A percentile compares a stretch with the other conserved stretches of the same genome.
These are phyloP conservation scores for Heliornis fulica DNA, from an alignment of 2,113 vertebrate genomes.

Conservation along the genomic window DNA sequence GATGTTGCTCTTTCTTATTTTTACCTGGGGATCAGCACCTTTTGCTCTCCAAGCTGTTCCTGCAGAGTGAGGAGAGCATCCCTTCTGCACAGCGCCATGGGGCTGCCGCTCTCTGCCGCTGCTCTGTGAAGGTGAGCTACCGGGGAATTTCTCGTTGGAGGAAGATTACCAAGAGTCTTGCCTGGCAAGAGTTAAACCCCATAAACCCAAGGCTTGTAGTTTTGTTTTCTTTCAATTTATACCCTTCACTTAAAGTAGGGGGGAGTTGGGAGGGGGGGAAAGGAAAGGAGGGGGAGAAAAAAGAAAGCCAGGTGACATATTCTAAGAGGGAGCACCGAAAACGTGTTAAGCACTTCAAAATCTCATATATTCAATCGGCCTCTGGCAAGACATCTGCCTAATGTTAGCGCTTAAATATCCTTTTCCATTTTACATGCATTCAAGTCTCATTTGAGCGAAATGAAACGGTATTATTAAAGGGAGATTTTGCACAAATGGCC, in stretches of 20 bases:
- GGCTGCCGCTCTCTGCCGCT: not conserved
- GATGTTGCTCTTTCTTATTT: not conserved
- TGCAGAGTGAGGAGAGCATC: not conserved
- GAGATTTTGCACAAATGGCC: slow-evolving; percentile 96
- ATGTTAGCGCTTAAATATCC: slow-evolving; percentile 87
- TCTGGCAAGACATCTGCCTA: slow-evolving; percentile 82
- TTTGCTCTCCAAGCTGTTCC: not conserved
- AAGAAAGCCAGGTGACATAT: slow-evolving; percentile 65
- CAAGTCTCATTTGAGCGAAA: slow-evolving; percentile 87
- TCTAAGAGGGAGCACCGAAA: slow-evolving; percentile 66
- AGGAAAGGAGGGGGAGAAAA: slow-evolving; percentile 9
- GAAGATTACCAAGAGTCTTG: not conserved
- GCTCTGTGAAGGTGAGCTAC: not conserved
- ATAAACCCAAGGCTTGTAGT: slow-evolving; percentile 58
- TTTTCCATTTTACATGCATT: slow-evolving; percentile 87
- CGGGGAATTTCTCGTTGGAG: not conserved
- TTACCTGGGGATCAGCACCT: not conserved
- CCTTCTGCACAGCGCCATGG: not conserved
- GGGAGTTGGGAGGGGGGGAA: not conserved
- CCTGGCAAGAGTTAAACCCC: slow-evolving; percentile 62
- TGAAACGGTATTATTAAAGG: slow-evolving; percentile 93
- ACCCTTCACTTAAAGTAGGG: slow-evolving; percentile 64
- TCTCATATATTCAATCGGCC: slow-evolving; percentile 80
- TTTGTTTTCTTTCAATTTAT: slow-evolving; percentile 78
- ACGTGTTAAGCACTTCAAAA: slow-evolving; percentile 79